Base-by-base conservation (phyloP, 2,888 invertebrate species). In the Athalia rosae region DNA sequence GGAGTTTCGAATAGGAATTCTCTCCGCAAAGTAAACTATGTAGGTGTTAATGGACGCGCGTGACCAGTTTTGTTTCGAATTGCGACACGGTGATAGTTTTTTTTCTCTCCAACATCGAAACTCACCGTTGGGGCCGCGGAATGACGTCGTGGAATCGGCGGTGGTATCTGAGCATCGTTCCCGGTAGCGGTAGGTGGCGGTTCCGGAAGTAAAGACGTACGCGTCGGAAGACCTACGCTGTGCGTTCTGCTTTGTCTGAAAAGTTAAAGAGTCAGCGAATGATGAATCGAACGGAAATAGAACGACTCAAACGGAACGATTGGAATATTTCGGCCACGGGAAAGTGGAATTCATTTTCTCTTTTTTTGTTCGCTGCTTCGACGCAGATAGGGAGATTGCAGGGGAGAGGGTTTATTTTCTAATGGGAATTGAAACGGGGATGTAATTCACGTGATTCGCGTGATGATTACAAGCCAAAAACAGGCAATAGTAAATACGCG, bases 61-160 rank as follows among this genome's bases (percentile, higher is more conserved):
- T 0, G 28, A 41, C 28, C 7, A 41, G 6, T 7, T 6, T 9
- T 53, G 53, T n/a, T 53, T 11, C 53, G 7, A 53, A 53, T 53
- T 53, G 53, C 53, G 9, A 53, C n/a, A 53, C 53, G n/a, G 6
- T 28, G 28, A 53, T 7, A n/a, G n/a, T 7, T 53, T n/a, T 4
- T 53, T 6, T 53, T 53, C n/a, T 9, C n/a, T 53, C 7, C 9
- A 53, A 11, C 53, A 11, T 53, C 7, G 53, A 11, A 43, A 67
- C 58, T 9, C 48, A 89, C 89, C 85, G 87, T 84, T 48, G 88
- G 86, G 61, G 87, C 85, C 15, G 85, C 88, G 43, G 89, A 89
- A 82, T 89, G 88, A 79, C 89, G 88, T 76, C 89, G 86, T 53
- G 89, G 88, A 81, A 88, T 85, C 64, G 86, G 86, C 64, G 88